Conservation (phyloP, 2,888 invertebrate species). For the Blastobasis adustella region DNA sequence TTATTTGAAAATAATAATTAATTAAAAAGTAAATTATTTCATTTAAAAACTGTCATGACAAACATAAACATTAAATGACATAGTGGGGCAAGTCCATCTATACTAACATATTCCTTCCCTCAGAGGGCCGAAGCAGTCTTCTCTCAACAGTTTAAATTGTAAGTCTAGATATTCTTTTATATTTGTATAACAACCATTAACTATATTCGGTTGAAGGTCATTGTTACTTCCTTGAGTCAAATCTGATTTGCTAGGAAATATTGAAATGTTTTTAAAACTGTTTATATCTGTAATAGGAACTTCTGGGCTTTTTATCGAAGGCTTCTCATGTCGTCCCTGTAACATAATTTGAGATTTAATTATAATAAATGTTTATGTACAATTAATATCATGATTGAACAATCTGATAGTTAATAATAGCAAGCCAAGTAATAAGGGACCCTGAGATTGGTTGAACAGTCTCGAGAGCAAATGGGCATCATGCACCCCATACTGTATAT, state of each 20-base stretch:
- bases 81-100: conserved; percentile 9
- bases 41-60: no score
- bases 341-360: conserved; percentile 2
- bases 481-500: no score
- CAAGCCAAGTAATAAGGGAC: no score
- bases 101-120: conserved; percentile 77
- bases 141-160: conserved; percentile 85
- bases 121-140: conserved; percentile 86
- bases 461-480: no score
- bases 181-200: conserved; percentile 76
- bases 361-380: neutral
- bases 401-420: no score
- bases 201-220: conserved; percentile 68
- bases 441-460: no score
- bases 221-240: conserved; percentile 61
- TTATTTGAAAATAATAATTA: no score
- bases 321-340: conserved; percentile 8
- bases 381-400: neutral
- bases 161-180: conserved; percentile 84
- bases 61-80: no score
- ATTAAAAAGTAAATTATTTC: no score
- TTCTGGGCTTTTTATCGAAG: neutral
- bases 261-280: conserved; percentile 44
- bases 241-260: conserved; percentile 67
- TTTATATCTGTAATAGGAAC: conserved; percentile 21